Base-by-base conservation (phyloP, 1,140 invertebrate genomes). In the Anadara kagoshimensis region DNA sequence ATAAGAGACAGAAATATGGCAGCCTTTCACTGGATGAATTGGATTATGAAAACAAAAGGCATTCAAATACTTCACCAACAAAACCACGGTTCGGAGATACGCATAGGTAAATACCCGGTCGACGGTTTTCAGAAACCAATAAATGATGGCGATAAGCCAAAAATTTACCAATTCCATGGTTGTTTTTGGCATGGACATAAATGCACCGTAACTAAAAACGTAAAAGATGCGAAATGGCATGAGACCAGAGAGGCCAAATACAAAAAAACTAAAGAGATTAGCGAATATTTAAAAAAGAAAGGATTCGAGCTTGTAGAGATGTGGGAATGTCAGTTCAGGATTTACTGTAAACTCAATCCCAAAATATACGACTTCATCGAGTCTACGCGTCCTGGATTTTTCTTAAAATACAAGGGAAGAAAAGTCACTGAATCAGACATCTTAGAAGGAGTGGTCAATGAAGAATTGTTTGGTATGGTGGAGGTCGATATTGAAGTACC, bases 401-500 rank as follows among this genome's bases (percentile, higher is more conserved):
- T 4, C 20, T n/a, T n/a, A n/a, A 8, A 20, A 14, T 1, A 61
- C n/a, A 5, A 11, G 10, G 61, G 45, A n/a, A n/a, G 22, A 22
- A 45, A 26, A 22, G 20, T 61, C 3, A 44, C 29, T 3, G 26
- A 44, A 24, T 10, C 3, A 14, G 24, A 69, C 8, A 59, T 69
- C 18, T 5, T 69, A 24, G 8, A 41, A 18, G 68, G n/a, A n/a
- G 20, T 14, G n/a, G 62, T 10, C 7, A 51, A 44, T n/a, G 47
- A 45, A 8, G 41, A 47, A 16, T n/a, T 59, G 1, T 69, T 69
- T 44, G 68, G 68, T 4, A 22, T 69, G 18, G 56, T 61, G 10
- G 68, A 69, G 24, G 20, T 20, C 12, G 68, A 69, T 24, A 69
- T 69, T 4, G n/a, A 61, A 11, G 59, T 63, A 10, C 69, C 58